Conservation (phyloP, 2,888 invertebrate species). For the Venusia cambrica region DNA sequence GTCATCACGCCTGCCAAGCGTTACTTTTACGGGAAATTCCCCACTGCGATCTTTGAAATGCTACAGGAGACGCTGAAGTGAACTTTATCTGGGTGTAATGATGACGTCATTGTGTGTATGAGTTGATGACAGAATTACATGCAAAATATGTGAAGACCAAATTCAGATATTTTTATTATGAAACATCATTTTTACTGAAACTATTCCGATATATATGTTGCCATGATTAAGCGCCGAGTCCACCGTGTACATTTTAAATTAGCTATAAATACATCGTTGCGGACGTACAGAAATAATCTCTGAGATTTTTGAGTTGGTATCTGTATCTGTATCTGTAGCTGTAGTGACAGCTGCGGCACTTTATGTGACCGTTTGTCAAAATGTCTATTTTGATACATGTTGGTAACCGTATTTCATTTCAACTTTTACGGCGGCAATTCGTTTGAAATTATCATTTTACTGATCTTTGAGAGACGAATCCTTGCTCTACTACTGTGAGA, state of each 20-base stretch:
- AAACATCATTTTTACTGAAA: no score
- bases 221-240: constrained; percentile 14
- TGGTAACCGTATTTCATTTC: constrained; percentile 4
- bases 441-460: constrained; percentile 1
- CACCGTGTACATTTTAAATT: constrained; percentile 20
- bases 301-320: constrained; percentile 23
- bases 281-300: constrained; percentile 28
- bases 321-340: constrained; percentile 27
- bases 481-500: no score
- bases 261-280: constrained; percentile 20
- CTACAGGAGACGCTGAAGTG: no score
- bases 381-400: constrained; percentile 20
- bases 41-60: no score
- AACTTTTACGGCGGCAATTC: constrained; percentile 5
- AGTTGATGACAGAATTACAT: no score
- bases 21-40: no score
- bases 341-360: constrained; percentile 29
- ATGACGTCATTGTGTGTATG: no score
- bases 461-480: no score
- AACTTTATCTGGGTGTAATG: no score
- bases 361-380: constrained; percentile 25
- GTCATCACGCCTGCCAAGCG: no score
- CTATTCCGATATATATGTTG: constrained; percentile 1
- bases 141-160: no score
- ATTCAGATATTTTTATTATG: no score